phyloP scores from a whole-genome alignment of 2,888 invertebrate species.

The Rhodophaea formosa region DNA sequence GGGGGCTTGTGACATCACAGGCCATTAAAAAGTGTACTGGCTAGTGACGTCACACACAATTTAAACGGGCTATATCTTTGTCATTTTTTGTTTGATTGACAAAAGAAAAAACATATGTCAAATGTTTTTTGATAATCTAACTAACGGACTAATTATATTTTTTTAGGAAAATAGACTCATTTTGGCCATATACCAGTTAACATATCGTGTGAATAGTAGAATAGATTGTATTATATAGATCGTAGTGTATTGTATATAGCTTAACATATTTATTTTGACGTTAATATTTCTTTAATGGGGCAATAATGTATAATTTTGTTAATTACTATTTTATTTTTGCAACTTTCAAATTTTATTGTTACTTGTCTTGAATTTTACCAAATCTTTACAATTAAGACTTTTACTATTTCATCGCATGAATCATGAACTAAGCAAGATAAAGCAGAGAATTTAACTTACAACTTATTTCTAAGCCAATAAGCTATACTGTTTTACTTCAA shows the following conservation, averaged over 20 bases:
- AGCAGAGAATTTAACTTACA: too few species aligned
- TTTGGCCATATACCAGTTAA: slow-evolving; percentile 50
- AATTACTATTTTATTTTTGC: slow-evolving; percentile 67
- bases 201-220: slow-evolving; percentile 79
- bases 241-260: slow-evolving; percentile 74
- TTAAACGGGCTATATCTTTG: too few species aligned
- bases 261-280: slow-evolving; percentile 46
- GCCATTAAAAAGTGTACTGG: too few species aligned
- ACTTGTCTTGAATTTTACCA: slow-evolving; percentile 26
- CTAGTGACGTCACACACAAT: too few species aligned
- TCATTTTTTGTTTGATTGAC: too few species aligned
- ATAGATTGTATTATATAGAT: slow-evolving; percentile 75
- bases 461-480: too few species aligned
- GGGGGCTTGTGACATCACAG: too few species aligned
- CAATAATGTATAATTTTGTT: slow-evolving; percentile 66
- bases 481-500: too few species aligned
- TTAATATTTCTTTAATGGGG: slow-evolving; percentile 49
- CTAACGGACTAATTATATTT: too few species aligned
- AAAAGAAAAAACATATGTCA: too few species aligned
- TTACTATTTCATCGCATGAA: not conserved
- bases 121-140: too few species aligned
- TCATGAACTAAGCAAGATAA: not conserved
- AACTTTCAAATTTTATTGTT: slow-evolving; percentile 56
- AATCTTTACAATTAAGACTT: slow-evolving; percentile 16
- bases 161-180: too few species aligned